Percentiles rank a stretch among this genome's conserved stretches.
These are phyloP conservation scores for Ctenicera cuprea DNA, from an alignment of 2,888 invertebrate genomes.

Conservation along the genomic window DNA sequence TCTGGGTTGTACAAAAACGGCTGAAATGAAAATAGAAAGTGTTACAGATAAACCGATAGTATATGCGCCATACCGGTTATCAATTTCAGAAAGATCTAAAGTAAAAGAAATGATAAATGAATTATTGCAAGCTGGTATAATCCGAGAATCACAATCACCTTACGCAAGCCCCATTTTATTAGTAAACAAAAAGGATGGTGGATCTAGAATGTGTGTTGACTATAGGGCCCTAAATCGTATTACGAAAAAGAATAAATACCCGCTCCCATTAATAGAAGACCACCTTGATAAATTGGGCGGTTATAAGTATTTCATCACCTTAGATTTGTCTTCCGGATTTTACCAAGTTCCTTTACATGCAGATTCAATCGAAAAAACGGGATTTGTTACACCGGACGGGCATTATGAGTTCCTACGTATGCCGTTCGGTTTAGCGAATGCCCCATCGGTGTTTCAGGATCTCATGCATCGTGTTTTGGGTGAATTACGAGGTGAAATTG, in stretches of 20 bases:
- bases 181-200: background rate
- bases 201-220: background rate
- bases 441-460: conserved; percentile 61
- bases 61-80: background rate
- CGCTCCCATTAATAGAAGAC: background rate
- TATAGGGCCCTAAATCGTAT: background rate
- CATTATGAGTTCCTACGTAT: conserved; percentile 61
- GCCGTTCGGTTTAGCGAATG: conserved; percentile 63
- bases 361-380: conserved; percentile 62
- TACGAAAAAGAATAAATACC: conserved; percentile 7
- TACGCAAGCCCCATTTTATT: conserved; percentile 13
- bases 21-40: background rate
- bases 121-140: background rate
- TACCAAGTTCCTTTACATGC: conserved; percentile 61
- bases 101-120: background rate
- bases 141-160: background rate
- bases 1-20: background rate
- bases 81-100: background rate
- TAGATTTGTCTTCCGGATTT: conserved; percentile 61
- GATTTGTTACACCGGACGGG: conserved; percentile 62
- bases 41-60: background rate
- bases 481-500: conserved; percentile 30
- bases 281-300: conserved; percentile 1
- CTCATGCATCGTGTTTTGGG: conserved; percentile 58
- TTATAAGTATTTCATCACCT: conserved; percentile 56